These are phyloP conservation scores for Linurgus olivaceus DNA, from an alignment of 2,797 vertebrate species.

Conservation along the genomic window DNA sequence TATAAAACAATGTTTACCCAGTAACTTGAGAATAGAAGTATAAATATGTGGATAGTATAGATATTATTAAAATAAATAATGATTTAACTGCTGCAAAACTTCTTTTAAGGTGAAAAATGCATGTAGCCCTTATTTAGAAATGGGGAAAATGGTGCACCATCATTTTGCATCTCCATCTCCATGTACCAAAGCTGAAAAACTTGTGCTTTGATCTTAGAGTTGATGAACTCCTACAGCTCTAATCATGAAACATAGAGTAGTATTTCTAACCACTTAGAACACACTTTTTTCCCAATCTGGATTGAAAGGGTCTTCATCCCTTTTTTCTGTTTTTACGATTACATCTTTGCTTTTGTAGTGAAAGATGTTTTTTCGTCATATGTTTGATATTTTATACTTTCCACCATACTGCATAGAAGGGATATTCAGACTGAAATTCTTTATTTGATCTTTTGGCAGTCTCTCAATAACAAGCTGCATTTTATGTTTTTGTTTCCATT, in stretches of 20 bases:
- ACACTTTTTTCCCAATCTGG: neutral
- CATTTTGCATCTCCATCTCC: neutral
- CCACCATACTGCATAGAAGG: neutral
- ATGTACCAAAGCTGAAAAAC: neutral
- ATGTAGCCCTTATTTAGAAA: neutral
- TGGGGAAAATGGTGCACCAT: neutral
- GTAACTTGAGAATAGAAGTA: neutral
- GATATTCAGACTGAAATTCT: neutral
- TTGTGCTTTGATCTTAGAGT: neutral
- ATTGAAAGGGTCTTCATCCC: neutral
- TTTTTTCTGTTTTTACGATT: neutral
- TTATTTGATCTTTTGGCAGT: slow-evolving; percentile 36
- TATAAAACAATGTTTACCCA: neutral
- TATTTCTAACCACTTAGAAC: neutral
- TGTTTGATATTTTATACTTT: neutral
- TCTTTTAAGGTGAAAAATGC: neutral
- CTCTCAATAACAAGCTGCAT: neutral
- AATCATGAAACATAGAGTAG: neutral
- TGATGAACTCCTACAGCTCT: neutral
- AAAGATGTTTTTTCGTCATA: neutral
- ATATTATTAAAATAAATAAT: neutral
- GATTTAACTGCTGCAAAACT: neutral
- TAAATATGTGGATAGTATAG: neutral
- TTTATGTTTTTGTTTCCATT: slow-evolving; percentile 28
- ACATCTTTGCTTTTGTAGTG: neutral